A percentile compares a stretch with the other conserved stretches of the same genome.
phyloP scores from a whole-genome alignment of 2,888 invertebrate genomes.

The Agrenia bidenticulata region DNA sequence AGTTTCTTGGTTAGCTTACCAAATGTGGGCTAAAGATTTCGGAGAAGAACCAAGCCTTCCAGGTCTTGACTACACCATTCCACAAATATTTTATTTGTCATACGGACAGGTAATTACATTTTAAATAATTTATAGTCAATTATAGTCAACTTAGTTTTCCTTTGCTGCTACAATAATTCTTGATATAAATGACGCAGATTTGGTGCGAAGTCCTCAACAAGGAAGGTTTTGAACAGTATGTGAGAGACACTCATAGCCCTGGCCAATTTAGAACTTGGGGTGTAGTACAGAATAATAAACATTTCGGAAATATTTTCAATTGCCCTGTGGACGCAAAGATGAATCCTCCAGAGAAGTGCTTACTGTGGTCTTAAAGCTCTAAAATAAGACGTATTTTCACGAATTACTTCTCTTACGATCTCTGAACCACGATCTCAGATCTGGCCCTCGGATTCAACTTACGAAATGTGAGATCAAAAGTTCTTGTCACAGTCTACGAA shows the following conservation, averaged over 20 bases:
- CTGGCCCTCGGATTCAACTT: too few relatives aligned
- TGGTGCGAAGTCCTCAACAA: constrained; percentile 57
- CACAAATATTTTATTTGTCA: constrained; percentile 57
- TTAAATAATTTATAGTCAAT: constrained; percentile 2
- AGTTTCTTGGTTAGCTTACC: constrained; percentile 56
- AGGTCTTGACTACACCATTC: constrained; percentile 55
- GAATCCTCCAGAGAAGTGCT: constrained; percentile 57
- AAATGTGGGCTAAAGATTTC: constrained; percentile 53
- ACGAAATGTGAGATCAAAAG: too few relatives aligned
- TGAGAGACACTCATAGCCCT: constrained; percentile 56
- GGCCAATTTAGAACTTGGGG: constrained; percentile 55
- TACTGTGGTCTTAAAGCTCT: constrained; percentile 54
- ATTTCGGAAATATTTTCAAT: constrained; percentile 55
- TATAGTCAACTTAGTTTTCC: neutral
- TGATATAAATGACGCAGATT: constrained; percentile 51
- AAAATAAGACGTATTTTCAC: too few relatives aligned
- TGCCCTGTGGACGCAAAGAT: constrained; percentile 56
- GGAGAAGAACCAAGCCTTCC: constrained; percentile 53
- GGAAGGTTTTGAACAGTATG: constrained; percentile 56
- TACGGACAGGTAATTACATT: constrained; percentile 55
- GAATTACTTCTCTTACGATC: too few relatives aligned
- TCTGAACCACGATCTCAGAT: too few relatives aligned
- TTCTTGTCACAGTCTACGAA: too few relatives aligned
- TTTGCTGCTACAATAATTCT: neutral
- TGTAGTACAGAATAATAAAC: constrained; percentile 54